Evolutionary conservation across 1,140 invertebrate genomes (phyloP).

Genomic region (Hetaerina americana): DNA sequence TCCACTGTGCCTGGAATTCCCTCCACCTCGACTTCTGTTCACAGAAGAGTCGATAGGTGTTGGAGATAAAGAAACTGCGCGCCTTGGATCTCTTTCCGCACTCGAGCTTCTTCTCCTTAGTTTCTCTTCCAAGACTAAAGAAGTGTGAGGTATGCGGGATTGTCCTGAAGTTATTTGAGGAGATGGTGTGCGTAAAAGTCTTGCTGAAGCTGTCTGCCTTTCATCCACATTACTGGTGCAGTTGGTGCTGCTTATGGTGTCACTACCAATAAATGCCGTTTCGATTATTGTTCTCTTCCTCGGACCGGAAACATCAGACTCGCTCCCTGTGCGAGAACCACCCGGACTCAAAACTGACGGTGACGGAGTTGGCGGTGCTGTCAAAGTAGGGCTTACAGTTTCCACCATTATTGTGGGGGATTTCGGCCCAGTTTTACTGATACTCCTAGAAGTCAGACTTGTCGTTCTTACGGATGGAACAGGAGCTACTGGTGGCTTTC

Average conservation of each 20-base stretch:
- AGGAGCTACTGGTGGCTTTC: background rate
- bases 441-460: background rate
- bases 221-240: background rate
- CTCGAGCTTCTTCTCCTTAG: background rate
- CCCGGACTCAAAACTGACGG: background rate
- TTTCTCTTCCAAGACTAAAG: background rate
- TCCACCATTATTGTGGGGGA: background rate
- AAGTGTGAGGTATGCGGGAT: background rate
- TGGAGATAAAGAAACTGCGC: background rate
- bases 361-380: background rate
- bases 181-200: background rate
- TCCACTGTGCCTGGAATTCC: background rate
- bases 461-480: background rate
- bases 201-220: background rate
- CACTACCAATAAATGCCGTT: background rate
- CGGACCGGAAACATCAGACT: background rate
- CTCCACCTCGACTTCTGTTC: background rate
- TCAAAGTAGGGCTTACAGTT: background rate
- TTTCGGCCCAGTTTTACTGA: background rate
- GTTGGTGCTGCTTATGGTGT: background rate
- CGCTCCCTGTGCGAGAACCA: background rate
- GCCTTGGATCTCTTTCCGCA: background rate
- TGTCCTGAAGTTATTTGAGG: too few species aligned
- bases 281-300: background rate
- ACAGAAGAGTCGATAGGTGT: background rate